A percentile compares a stretch with the other conserved stretches of the same genome.
Conservation (phyloP, 2,113 vertebrate species). For the Phycodurus eques region DNA sequence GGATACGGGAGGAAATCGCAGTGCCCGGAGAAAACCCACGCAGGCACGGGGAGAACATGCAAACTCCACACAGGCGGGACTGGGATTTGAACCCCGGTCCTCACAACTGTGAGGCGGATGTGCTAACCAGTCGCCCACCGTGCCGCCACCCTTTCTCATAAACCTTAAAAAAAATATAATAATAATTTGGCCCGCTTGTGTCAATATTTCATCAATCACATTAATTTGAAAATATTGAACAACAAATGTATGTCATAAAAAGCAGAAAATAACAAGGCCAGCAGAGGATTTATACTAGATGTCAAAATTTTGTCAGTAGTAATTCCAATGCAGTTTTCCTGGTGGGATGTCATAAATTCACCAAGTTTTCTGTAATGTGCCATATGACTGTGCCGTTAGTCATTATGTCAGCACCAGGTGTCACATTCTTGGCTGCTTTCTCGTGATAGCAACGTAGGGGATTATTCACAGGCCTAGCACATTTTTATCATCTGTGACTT, state of each 20-base stretch:
- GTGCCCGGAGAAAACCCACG: too few relatives aligned
- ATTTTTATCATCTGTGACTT: neutral
- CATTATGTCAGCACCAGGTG: neutral
- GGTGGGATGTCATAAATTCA: too few relatives aligned
- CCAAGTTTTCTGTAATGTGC: neutral
- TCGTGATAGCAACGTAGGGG: neutral
- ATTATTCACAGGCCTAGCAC: neutral
- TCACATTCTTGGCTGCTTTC: neutral
- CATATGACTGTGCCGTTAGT: neutral
- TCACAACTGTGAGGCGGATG: too few relatives aligned
- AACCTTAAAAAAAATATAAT: too few relatives aligned
- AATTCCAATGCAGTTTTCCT: neutral
- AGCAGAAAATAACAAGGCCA: too few relatives aligned
- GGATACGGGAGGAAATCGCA: too few relatives aligned
- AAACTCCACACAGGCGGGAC: too few relatives aligned
- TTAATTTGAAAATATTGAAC: neutral
- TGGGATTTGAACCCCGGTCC: too few relatives aligned
- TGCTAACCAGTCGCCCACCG: too few relatives aligned
- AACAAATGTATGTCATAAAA: neutral
- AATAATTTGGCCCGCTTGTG: neutral
- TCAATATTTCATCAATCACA: neutral
- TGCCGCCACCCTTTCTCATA: too few relatives aligned
- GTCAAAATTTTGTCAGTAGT: neutral
- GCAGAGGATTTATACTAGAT: too few relatives aligned
- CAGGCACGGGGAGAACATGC: too few relatives aligned